These are phyloP conservation scores for Camelus dromedarius DNA, from an alignment of 2,113 vertebrate genomes.

Conservation along the genomic window DNA sequence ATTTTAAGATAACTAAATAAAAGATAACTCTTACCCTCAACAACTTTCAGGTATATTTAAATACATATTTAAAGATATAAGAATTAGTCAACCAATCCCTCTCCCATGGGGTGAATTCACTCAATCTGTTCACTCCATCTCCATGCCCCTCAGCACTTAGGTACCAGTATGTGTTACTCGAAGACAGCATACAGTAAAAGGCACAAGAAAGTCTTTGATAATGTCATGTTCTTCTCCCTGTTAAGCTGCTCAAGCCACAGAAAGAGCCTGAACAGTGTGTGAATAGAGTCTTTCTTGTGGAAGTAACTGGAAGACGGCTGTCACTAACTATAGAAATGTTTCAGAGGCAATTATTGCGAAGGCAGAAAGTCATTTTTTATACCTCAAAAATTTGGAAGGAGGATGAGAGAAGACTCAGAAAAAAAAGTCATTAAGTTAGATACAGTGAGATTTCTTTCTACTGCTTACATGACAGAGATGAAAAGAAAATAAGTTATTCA, in stretches of 20 bases:
- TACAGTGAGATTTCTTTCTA: neutral
- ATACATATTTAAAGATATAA: slow-evolving; percentile 1
- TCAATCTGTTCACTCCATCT: neutral
- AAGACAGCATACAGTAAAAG: slow-evolving; percentile 23
- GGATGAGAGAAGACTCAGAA: neutral
- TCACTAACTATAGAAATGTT: slow-evolving; percentile 37
- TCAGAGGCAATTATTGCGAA: slow-evolving; percentile 40
- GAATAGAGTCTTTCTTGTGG: slow-evolving; percentile 21
- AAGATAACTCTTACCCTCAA: neutral
- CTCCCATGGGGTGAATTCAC: neutral
- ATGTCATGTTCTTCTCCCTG: neutral
- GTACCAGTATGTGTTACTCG: neutral
- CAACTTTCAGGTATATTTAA: neutral
- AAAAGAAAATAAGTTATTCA: neutral
- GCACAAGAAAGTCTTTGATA: slow-evolving; percentile 7
- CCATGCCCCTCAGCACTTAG: neutral
- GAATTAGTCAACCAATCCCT: neutral
- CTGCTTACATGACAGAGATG: neutral
- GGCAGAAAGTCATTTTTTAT: slow-evolving; percentile 37
- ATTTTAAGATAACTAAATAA: neutral
- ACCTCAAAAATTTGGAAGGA: slow-evolving; percentile 41
- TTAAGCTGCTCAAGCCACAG: slow-evolving; percentile 21
- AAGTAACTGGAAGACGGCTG: slow-evolving; percentile 3
- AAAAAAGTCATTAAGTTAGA: neutral
- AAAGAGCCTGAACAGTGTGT: neutral